phyloP scores from a whole-genome alignment of 2,797 vertebrate genomes.

The Phalloptychus januarius region DNA sequence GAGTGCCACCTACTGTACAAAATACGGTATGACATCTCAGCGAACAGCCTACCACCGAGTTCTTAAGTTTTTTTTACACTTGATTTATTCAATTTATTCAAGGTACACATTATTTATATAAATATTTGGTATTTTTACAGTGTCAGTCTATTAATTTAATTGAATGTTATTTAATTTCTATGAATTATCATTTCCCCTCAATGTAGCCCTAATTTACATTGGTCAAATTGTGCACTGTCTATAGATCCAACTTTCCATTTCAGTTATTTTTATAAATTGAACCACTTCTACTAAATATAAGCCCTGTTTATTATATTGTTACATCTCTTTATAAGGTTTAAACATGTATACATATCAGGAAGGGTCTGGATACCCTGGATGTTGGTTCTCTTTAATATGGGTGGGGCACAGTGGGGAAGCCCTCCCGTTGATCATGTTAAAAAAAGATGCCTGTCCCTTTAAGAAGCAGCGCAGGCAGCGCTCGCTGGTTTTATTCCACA shows the following conservation, averaged over 20 bases:
- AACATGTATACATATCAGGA: neutral
- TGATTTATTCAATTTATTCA: neutral
- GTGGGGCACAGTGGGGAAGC: constrained; percentile 25
- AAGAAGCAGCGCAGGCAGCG: constrained; percentile 51
- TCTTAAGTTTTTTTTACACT: neutral
- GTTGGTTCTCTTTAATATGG: neutral
- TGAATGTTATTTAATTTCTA: neutral
- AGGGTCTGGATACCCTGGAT: neutral
- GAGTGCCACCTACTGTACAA: neutral
- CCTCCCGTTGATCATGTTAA: neutral
- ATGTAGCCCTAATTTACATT: neutral
- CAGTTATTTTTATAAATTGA: neutral
- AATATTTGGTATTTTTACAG: neutral
- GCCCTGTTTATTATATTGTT: neutral
- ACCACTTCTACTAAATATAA: neutral
- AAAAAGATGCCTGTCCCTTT: constrained; percentile 61
- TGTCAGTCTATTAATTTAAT: neutral
- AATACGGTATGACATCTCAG: neutral
- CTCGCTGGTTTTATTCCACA: constrained; percentile 30
- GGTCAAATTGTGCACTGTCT: neutral
- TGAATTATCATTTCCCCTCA: neutral
- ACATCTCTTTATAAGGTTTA: neutral
- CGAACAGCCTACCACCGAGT: too few relatives aligned
- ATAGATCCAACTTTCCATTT: neutral
- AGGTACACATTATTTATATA: neutral